Evolutionary conservation across 2,797 vertebrate species (phyloP).

Genomic region (Phylloscopus collybita): DNA sequence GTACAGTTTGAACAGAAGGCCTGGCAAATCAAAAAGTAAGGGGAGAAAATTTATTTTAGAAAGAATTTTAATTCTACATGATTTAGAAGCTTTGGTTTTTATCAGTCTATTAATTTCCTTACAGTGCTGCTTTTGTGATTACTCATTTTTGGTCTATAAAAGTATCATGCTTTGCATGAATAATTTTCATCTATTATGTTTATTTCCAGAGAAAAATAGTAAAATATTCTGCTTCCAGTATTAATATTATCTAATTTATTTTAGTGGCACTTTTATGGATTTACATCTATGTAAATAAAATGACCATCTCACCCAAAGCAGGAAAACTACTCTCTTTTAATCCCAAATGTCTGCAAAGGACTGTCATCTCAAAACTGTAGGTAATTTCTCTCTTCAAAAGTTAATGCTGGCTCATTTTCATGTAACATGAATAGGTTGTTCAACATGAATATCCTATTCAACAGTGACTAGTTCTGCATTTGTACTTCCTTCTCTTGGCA

Average conservation of each 20-base stretch:
- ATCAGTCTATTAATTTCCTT: background rate
- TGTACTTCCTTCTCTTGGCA: background rate
- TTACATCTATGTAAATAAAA: background rate
- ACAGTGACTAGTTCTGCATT: background rate
- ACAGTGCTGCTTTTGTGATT: rapidly evolving
- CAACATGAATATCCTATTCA: background rate
- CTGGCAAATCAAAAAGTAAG: background rate
- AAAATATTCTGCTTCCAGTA: background rate
- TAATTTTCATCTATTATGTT: background rate
- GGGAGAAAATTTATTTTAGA: background rate
- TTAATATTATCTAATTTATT: background rate
- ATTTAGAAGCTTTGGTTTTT: background rate
- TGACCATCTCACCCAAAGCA: background rate
- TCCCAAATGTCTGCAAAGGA: background rate
- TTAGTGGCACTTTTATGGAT: background rate
- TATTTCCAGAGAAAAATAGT: background rate
- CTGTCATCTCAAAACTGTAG: background rate
- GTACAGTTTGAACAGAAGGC: background rate
- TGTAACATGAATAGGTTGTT: background rate
- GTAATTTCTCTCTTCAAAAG: background rate
- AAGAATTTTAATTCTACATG: rapidly evolving
- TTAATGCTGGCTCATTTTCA: background rate
- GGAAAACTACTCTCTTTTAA: background rate
- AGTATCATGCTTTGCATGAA: background rate
- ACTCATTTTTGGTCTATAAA: background rate